Evolutionary conservation across 2,888 invertebrate species (phyloP), one percentile per base, ranked within the genome.

Genomic region (Orthosia gracilis): DNA sequence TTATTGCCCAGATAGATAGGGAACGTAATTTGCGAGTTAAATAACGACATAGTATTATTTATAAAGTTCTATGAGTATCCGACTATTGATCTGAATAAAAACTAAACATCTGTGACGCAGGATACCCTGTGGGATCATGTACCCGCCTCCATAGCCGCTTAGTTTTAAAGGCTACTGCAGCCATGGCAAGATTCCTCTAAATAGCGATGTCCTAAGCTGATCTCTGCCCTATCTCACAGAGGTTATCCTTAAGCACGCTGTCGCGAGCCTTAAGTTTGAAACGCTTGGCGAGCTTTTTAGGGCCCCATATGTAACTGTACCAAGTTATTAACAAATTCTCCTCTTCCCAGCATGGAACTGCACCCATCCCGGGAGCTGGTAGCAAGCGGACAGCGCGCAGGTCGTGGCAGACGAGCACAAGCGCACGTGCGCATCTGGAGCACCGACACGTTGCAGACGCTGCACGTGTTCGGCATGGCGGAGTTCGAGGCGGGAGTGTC

Each of bases 341-440:
- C 5, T 23, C 4, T n/a, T 4, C 9, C 0, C 72, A 98, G 98
- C 89, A 98, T 98, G 98, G 98, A 98, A 86, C 97, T 99, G 0
- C 99, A 99, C 92, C 99, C 99, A 0, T 98, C 98, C 0, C 97
- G 98, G 50, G 98, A 98, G 94, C 97, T 98, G 92, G 98, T 99
- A 2, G 99, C 99, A 4, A 99, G 99, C 0, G 99, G 99, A 0
- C 99, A 99, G 94, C 97, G 97, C 89, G 98, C 98, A 0, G 98
- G 98, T 0, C 97, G 98, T 79, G 98, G 98, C 88, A 96, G 98
- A 57, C 98, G 98, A 82, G 98, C 98, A 15, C 98, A 98, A 92
- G 98, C 98, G 0, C 99, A 99, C 91, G 98, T 99, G 23, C 97
- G 99, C 73, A 98, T 99, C 86, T 99, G 99, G 99, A 98, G 99